Conservation (phyloP, 1,140 invertebrate species). For the Aphaenogaster floridana region DNA sequence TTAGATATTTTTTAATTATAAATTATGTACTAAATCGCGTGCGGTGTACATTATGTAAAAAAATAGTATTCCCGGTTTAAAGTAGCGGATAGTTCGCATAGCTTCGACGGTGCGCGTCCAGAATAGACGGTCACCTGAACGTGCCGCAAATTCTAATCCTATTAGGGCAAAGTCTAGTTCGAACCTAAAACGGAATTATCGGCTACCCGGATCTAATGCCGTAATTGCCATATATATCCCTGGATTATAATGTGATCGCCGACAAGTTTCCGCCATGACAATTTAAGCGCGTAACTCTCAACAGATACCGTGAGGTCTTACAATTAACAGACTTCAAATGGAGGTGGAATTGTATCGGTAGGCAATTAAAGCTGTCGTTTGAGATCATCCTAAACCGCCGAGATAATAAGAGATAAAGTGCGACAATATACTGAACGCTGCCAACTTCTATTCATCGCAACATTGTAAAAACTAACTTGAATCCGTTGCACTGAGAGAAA, state of each 20-base stretch:
- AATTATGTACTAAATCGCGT: not conserved
- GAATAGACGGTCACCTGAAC: conserved; percentile 67
- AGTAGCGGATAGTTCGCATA: not conserved
- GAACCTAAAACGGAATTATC: conserved; percentile 61
- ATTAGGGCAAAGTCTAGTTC: conserved; percentile 55
- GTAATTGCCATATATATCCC: conserved; percentile 43
- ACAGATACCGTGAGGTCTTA: not conserved
- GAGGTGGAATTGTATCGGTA: not conserved
- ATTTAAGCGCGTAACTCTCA: conserved; percentile 37
- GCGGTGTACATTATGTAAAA: not conserved
- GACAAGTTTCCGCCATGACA: conserved; percentile 17
- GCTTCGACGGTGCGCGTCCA: conserved; percentile 63
- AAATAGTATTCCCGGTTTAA: not conserved
- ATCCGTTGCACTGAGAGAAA: no score
- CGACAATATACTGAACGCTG: not conserved
- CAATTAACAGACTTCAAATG: not conserved
- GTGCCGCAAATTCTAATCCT: conserved; percentile 60
- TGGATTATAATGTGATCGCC: conserved; percentile 45
- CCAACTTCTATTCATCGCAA: not conserved
- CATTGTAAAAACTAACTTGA: not conserved
- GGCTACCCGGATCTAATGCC: conserved; percentile 42
- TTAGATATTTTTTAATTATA: not conserved
- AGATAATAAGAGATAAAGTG: not conserved
- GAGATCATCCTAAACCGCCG: not conserved
- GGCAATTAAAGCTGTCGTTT: not conserved